These are phyloP conservation scores for Clarias fuscus DNA, from an alignment of 2,797 vertebrate genomes.

Conservation along the genomic window DNA sequence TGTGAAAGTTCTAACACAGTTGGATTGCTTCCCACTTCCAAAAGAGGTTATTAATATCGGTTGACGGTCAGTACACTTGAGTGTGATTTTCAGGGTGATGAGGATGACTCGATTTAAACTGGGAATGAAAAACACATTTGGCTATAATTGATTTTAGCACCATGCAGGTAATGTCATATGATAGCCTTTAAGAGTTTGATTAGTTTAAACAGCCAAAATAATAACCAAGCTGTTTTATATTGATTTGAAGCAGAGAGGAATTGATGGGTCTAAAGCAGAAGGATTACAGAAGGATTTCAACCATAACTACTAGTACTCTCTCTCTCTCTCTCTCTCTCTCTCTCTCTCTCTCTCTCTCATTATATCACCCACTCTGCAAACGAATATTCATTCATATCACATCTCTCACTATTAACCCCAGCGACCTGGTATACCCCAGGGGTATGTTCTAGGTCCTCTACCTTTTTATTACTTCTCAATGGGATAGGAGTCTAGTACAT, in stretches of 20 bases:
- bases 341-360: not conserved
- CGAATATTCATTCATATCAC: conserved; percentile 46
- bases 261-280: not conserved
- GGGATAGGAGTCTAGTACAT: conserved; percentile 8
- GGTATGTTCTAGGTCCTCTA: conserved; percentile 45
- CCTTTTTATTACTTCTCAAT: conserved; percentile 53
- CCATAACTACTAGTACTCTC: not conserved
- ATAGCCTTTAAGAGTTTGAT: not conserved
- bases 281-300: not conserved
- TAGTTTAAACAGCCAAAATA: not conserved
- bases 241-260: not conserved
- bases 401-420: conserved; percentile 67
- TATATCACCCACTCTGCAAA: conserved; percentile 4
- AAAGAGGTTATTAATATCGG: conserved; percentile 25
- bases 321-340: not conserved
- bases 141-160: conserved; percentile 21
- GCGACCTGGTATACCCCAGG: conserved; percentile 49
- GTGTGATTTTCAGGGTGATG: conserved; percentile 17
- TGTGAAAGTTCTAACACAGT: conserved; percentile 28
- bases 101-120: conserved; percentile 7
- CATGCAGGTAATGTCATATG: not conserved
- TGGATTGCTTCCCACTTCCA: conserved; percentile 29
- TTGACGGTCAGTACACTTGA: conserved; percentile 24
- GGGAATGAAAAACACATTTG: conserved; percentile 18
- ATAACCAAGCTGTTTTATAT: not conserved